Percentiles rank a stretch among this genome's conserved stretches.
Evolutionary conservation across 2,888 invertebrate genomes (phyloP).

Genomic region (Lumbricus terrestris): DNA sequence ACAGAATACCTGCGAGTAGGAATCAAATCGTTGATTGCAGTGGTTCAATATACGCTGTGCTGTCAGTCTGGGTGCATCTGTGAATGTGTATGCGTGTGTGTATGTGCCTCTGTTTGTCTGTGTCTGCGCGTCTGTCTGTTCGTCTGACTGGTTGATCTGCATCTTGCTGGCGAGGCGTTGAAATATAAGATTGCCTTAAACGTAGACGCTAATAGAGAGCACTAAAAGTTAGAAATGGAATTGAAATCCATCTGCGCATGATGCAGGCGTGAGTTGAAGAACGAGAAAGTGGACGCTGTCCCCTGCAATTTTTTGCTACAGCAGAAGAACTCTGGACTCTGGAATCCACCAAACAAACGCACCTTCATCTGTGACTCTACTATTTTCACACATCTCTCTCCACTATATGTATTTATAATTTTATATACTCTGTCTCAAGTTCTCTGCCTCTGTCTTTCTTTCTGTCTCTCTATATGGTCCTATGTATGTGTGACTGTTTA

Average conservation of each 20-base stretch:
- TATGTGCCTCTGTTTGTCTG: not conserved
- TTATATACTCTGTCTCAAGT: no score
- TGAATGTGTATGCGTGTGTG: not conserved
- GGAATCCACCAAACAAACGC: no score
- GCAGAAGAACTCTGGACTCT: no score
- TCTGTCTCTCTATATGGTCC: no score
- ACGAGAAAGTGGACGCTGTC: no score
- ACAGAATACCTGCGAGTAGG: not conserved
- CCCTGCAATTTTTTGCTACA: no score
- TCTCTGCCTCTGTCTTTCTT: no score
- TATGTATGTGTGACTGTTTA: no score
- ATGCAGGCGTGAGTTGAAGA: not conserved
- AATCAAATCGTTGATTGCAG: not conserved
- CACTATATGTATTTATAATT: no score
- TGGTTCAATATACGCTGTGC: not conserved
- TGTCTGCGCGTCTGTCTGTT: not conserved
- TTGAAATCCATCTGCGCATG: not conserved
- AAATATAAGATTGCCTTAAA: not conserved
- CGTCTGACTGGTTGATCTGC: not conserved
- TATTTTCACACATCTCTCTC: no score
- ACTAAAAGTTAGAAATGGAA: not conserved
- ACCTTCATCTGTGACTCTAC: no score
- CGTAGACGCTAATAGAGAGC: not conserved
- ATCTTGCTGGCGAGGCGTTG: not conserved
- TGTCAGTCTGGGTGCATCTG: not conserved